A percentile compares a stretch with the other conserved stretches of the same genome.
phyloP scores from a whole-genome alignment of 2,888 invertebrate species.

The Pilophorus perplexus region DNA sequence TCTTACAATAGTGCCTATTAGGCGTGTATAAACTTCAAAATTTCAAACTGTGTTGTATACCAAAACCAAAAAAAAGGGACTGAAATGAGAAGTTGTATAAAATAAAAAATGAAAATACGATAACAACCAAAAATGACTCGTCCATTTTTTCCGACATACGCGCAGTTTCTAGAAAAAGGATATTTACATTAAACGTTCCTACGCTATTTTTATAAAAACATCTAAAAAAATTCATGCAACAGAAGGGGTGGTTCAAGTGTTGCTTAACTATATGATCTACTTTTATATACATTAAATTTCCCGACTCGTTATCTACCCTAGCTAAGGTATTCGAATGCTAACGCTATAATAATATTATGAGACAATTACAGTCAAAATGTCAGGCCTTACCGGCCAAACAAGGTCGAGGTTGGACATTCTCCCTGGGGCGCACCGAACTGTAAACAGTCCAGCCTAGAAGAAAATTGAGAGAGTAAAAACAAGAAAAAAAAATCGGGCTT shows the following conservation, averaged over 20 bases:
- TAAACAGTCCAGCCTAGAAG: conserved; percentile 46
- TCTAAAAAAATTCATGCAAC: conserved; percentile 30
- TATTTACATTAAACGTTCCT: conserved; percentile 26
- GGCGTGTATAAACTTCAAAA: background rate
- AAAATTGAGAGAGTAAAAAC: conserved; percentile 28
- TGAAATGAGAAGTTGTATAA: conserved; percentile 6
- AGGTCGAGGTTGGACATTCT: conserved; percentile 37
- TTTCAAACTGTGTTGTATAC: too few relatives aligned
- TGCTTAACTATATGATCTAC: conserved; percentile 30
- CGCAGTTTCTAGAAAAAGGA: background rate
- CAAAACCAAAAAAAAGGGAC: background rate
- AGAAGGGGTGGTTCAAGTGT: conserved; percentile 12
- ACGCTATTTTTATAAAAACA: conserved; percentile 23
- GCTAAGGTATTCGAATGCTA: conserved; percentile 23
- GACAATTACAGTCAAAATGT: conserved; percentile 19
- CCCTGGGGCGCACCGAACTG: conserved; percentile 45
- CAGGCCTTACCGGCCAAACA: conserved; percentile 45
- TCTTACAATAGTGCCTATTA: too few relatives aligned
- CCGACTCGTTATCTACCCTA: conserved; percentile 27
- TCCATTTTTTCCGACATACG: conserved; percentile 28
- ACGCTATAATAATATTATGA: conserved; percentile 24
- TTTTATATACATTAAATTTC: conserved; percentile 30
- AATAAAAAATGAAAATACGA: conserved; percentile 11
- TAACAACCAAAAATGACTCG: conserved; percentile 38
- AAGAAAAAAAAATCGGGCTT: conserved; percentile 15